Base-by-base conservation (phyloP, 2,888 invertebrate genomes). In the Agrotis ipsilon region DNA sequence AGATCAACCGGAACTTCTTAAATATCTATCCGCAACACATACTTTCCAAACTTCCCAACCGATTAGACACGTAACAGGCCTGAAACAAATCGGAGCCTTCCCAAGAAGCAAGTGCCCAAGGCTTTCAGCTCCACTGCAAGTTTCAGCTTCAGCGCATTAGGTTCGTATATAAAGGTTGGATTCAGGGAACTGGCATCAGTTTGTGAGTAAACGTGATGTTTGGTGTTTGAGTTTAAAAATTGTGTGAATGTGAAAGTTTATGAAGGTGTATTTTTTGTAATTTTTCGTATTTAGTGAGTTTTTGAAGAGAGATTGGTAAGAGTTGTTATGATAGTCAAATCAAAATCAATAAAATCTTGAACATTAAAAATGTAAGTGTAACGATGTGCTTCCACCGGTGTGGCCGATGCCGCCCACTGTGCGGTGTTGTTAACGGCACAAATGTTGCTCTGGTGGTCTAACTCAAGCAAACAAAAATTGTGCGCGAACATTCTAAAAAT, bases 131-230 rank as follows among this genome's bases (percentile, higher is more conserved):
- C 74, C 80, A 86, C 79, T 89, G 91, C 86, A 88, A 86, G 78
- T 91, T 92, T 92, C 89, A 82, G 92, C 91, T 89, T 81, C 86
- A 89, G 49, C 89, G 91, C 65, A 81, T 83, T 80, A 87, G 86
- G 85, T 82, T 71, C 72, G 82, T 89, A 91, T 92, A 91, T 89
- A 92, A 89, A 84, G 85, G 81, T 78, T 68, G 72, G 13, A 64
- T 79, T 62, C 79, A 77, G 78, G 75, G 66, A 77, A 76, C 19
- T 64, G 73, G 80, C 69, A 82, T 86, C 91, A 92, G 92, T 92
- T 61, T 27, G 72, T 77, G 83, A 84, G 70, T 72, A 81, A 75
- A 77, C 75, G 81, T 78, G 84, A 80, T 69, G 82, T 82, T 81
- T 82, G 78, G 69, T 74, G 76, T 74, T 73, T 66, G 55, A 70